A percentile compares a stretch with the other conserved stretches of the same genome.
These are phyloP conservation scores for Babylonia areolata DNA, from an alignment of 1,140 invertebrate genomes.

Conservation along the genomic window DNA sequence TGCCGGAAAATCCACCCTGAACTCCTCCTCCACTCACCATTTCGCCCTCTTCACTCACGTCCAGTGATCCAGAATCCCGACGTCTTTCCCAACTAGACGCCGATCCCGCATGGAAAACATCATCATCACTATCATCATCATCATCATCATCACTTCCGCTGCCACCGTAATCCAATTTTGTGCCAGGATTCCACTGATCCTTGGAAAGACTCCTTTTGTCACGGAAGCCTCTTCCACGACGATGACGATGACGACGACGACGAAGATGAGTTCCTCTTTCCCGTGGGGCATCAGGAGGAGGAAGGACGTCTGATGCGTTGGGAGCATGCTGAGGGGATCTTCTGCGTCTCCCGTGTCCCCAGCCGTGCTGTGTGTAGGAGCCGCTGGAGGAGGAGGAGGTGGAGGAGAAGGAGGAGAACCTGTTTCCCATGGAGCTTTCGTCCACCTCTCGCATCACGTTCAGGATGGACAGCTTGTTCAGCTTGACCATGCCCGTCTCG, in stretches of 20 bases:
- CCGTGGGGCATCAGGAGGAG: neutral
- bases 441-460: slow-evolving; percentile 25
- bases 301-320: neutral
- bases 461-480: slow-evolving; percentile 33
- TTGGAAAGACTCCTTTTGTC: neutral
- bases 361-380: neutral
- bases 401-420: too few relatives aligned
- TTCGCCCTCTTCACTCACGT: too few relatives aligned
- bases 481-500: slow-evolving; percentile 28
- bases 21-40: too few relatives aligned
- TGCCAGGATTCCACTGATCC: neutral
- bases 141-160: neutral
- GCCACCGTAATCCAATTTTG: neutral
- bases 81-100: too few relatives aligned
- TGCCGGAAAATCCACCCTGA: too few relatives aligned
- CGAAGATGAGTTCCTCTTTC: too few relatives aligned
- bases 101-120: too few relatives aligned
- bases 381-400: too few relatives aligned
- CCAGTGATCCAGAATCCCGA: too few relatives aligned
- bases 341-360: neutral
- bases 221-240: neutral
- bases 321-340: too few relatives aligned
- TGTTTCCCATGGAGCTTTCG: neutral
- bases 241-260: neutral
- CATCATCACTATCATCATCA: too few relatives aligned